These are phyloP conservation scores for Acanthosoma haemorrhoidale DNA, from an alignment of 2,888 invertebrate genomes.

Conservation along the genomic window DNA sequence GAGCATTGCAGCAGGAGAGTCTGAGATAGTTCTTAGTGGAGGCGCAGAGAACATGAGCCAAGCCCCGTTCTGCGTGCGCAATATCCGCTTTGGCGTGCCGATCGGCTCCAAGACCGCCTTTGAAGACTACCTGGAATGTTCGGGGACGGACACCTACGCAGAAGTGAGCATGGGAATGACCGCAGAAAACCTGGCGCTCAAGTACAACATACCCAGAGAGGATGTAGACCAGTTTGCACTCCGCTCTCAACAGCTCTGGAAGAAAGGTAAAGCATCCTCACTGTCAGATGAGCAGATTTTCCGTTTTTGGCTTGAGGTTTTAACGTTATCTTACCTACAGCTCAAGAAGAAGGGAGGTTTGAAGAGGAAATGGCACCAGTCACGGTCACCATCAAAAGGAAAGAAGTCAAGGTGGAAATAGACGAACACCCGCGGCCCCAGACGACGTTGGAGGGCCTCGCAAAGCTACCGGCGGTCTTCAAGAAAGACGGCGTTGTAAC, in stretches of 20 bases:
- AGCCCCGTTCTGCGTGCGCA: conserved; percentile 77
- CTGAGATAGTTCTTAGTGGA: conserved; percentile 81
- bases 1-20: conserved; percentile 81
- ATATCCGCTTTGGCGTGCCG: conserved; percentile 80
- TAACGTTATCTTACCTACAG: too few species aligned
- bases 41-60: conserved; percentile 96
- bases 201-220: conserved; percentile 72
- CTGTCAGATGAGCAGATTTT: too few species aligned
- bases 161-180: conserved; percentile 94
- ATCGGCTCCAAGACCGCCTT: conserved; percentile 70
- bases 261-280: conserved; percentile 58
- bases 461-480: conserved; percentile 83
- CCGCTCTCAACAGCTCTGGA: conserved; percentile 82
- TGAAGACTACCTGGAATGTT: conserved; percentile 87
- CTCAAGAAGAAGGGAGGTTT: conserved; percentile 81
- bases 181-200: conserved; percentile 85
- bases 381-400: conserved; percentile 74
- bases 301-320: too few species aligned
- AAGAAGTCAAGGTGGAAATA: conserved; percentile 65
- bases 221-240: conserved; percentile 82
- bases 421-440: conserved; percentile 94
- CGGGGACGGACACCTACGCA: conserved; percentile 81
- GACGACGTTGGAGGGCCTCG: conserved; percentile 76
- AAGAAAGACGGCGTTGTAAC: conserved; percentile 92
- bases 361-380: conserved; percentile 85